Evolutionary conservation across 2,113 vertebrate species (phyloP).

Genomic region (Orycteropus afer): DNA sequence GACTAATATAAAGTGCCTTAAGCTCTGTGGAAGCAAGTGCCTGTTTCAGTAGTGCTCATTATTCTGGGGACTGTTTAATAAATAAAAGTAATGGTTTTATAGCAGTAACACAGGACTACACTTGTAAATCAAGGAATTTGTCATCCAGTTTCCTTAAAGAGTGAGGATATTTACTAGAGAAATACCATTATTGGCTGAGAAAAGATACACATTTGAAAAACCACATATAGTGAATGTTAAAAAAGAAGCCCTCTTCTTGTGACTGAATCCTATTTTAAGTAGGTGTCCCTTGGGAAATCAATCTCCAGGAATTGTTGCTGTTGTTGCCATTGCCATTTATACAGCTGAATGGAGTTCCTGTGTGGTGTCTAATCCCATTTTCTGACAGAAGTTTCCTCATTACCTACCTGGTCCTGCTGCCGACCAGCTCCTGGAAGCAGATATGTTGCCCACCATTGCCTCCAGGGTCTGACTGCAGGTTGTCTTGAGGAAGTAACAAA

Average conservation of each 20-base stretch:
- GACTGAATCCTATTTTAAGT: not conserved
- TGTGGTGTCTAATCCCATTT: not conserved
- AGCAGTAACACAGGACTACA: not conserved
- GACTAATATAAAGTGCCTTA: not conserved
- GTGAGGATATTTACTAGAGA: not conserved
- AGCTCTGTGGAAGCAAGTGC: not conserved
- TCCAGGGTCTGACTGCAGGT: not conserved
- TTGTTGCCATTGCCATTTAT: not conserved
- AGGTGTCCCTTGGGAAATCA: not conserved
- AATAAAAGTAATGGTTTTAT: not conserved
- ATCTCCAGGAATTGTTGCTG: not conserved
- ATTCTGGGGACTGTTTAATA: not conserved
- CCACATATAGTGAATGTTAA: not conserved
- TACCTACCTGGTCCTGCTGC: not conserved
- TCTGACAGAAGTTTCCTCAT: not conserved
- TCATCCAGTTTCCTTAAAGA: not conserved
- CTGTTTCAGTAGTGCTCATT: not conserved
- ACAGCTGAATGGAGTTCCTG: not conserved
- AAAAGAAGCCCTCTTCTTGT: not conserved
- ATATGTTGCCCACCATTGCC: not conserved
- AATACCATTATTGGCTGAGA: not conserved
- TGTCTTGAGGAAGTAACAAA: not conserved
- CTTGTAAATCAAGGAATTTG: not conserved
- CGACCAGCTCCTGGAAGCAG: not conserved
- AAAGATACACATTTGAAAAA: not conserved